Evolutionary conservation across 2,113 vertebrate genomes (phyloP).

Genomic region (Misgurnus anguillicaudatus): DNA sequence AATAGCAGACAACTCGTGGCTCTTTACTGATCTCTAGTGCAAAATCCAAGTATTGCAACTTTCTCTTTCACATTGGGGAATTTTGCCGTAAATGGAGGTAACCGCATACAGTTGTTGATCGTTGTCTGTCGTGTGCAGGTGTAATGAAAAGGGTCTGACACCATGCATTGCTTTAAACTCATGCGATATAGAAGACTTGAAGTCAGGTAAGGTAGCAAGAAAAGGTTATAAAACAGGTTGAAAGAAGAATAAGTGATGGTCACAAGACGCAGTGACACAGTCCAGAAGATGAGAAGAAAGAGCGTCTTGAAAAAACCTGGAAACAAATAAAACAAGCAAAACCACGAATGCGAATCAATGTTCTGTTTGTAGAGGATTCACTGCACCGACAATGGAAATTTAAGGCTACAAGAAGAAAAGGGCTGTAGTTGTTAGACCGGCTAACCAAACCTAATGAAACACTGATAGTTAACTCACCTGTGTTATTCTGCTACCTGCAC

Average conservation of each 20-base stretch:
- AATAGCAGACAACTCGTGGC: conserved; percentile 13
- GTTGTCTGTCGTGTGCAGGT: background rate
- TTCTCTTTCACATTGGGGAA: background rate
- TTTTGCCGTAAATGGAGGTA: background rate
- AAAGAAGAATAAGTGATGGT: background rate
- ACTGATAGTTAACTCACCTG: conserved; percentile 57
- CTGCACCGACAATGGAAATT: too few relatives aligned
- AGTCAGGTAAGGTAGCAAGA: background rate
- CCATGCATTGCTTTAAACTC: conserved; percentile 15
- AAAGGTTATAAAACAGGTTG: background rate
- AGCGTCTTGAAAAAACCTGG: conserved; percentile 13
- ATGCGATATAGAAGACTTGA: conserved; percentile 29
- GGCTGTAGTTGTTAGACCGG: too few relatives aligned
- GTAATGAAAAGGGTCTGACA: background rate
- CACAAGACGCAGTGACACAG: background rate
- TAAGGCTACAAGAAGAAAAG: too few relatives aligned
- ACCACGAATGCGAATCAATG: background rate
- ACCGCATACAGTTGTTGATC: too few relatives aligned
- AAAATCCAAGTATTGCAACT: conserved; percentile 35
- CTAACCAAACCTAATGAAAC: too few relatives aligned
- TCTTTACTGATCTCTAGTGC: conserved; percentile 51
- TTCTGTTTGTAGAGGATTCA: too few relatives aligned
- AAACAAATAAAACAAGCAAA: background rate
- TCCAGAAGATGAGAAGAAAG: conserved; percentile 1
- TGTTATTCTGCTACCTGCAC: conserved; percentile 82